Evolutionary conservation across 2,888 invertebrate species (phyloP).

Genomic region (Himalopsyche anomala): DNA sequence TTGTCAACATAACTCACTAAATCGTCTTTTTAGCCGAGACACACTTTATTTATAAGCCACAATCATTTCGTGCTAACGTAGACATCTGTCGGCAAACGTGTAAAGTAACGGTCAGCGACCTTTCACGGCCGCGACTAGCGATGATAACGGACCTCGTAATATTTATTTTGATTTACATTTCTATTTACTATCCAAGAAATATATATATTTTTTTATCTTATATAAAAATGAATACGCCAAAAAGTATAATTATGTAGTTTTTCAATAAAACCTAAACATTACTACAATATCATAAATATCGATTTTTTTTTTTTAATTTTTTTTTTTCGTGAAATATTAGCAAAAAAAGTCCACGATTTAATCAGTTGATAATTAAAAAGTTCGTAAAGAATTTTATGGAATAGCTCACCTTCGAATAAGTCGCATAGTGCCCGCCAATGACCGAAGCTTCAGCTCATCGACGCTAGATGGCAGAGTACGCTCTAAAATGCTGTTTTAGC

Average conservation of each 20-base stretch:
- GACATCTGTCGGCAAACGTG: conserved; percentile 60
- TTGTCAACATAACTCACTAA: not conserved
- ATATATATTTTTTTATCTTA: too few species aligned
- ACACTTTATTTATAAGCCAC: not conserved
- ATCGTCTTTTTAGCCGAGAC: conserved; percentile 46
- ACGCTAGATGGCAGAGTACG: conserved; percentile 42
- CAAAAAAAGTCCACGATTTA: too few species aligned
- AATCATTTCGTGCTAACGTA: not conserved
- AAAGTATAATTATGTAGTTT: too few species aligned
- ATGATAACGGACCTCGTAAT: conserved; percentile 52
- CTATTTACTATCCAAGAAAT: too few species aligned
- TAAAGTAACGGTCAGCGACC: conserved; percentile 58
- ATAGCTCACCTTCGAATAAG: not conserved
- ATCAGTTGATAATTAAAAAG: too few species aligned
- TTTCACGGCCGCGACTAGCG: conserved; percentile 48
- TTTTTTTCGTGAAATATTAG: too few species aligned
- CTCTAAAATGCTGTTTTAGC: not conserved
- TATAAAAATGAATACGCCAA: too few species aligned
- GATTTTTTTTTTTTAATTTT: too few species aligned
- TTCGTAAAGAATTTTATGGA: not conserved
- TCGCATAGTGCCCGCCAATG: not conserved
- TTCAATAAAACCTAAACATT: too few species aligned
- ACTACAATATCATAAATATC: too few species aligned
- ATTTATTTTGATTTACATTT: not conserved
- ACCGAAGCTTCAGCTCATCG: conserved; percentile 37